A percentile compares a stretch with the other conserved stretches of the same genome.
phyloP scores from a whole-genome alignment of 2,113 vertebrate genomes.

The Hypocryptadius cinnamomeus region DNA sequence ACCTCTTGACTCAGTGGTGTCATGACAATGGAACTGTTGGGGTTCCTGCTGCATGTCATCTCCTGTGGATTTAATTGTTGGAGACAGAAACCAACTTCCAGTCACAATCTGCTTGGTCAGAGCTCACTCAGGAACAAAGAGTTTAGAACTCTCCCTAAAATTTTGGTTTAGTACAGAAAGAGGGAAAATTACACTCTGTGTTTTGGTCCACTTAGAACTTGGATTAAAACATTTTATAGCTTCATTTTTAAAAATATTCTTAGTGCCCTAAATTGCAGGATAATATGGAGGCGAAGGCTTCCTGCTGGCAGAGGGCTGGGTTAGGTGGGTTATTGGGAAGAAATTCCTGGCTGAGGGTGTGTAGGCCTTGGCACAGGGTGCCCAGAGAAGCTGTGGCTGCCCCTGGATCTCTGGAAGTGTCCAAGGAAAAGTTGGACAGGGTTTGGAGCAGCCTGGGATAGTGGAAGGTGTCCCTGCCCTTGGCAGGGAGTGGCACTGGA shows the following conservation, averaged over 20 bases:
- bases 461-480: neutral
- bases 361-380: fast-evolving
- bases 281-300: neutral
- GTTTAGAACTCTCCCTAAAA: neutral
- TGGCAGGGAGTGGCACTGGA: neutral
- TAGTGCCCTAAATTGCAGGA: neutral
- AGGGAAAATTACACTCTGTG: neutral
- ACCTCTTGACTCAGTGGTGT: neutral
- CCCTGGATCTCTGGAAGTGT: neutral
- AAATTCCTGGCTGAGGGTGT: neutral
- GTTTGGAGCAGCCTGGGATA: neutral
- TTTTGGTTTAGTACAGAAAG: neutral
- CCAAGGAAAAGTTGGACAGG: neutral
- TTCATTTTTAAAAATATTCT: neutral
- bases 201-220: neutral
- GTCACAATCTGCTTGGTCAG: neutral
- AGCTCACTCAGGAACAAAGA: neutral
- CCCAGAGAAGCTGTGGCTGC: neutral
- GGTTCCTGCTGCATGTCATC: neutral
- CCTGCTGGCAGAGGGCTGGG: neutral
- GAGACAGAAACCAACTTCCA: neutral
- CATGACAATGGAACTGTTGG: neutral
- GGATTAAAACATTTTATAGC: neutral
- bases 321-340: neutral
- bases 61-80: neutral